A percentile compares a stretch with the other conserved stretches of the same genome.
Conservation (phyloP, 2,113 vertebrate genomes). For the Pterophyllum scalare region DNA sequence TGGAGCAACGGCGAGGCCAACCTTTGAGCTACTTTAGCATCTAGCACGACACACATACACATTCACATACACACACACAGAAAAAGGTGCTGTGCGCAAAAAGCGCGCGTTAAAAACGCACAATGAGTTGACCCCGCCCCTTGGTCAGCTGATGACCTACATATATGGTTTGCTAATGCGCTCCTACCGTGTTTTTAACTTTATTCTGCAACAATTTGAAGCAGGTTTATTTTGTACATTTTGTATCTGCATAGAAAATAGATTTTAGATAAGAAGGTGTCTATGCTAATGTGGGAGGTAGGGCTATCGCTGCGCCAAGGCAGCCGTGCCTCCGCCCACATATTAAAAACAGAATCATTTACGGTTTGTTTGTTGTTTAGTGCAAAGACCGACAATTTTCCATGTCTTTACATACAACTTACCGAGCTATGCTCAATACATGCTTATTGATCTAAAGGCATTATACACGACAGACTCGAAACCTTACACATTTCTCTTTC, state of each 20-base stretch:
- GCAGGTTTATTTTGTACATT: not conserved
- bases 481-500: not conserved
- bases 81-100: slow-evolving; percentile 61
- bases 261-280: not conserved
- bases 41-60: slow-evolving; percentile 37
- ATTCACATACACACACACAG: too few species aligned
- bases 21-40: slow-evolving; percentile 61
- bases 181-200: too few species aligned
- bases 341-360: not conserved
- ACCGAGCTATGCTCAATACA: not conserved
- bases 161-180: not conserved
- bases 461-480: not conserved
- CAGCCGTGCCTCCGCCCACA: not conserved
- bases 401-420: not conserved
- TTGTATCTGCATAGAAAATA: not conserved
- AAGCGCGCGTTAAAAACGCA: slow-evolving; percentile 75
- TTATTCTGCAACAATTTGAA: rapidly evolving
- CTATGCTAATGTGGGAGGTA: not conserved
- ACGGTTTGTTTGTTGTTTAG: not conserved
- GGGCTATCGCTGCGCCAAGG: not conserved
- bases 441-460: not conserved
- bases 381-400: not conserved
- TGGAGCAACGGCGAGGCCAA: not conserved
- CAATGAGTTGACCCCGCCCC: slow-evolving; percentile 66
- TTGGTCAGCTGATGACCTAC: slow-evolving; percentile 60